These are phyloP conservation scores for Strigamia transsilvanica DNA, from an alignment of 2,888 invertebrate genomes.

Conservation along the genomic window DNA sequence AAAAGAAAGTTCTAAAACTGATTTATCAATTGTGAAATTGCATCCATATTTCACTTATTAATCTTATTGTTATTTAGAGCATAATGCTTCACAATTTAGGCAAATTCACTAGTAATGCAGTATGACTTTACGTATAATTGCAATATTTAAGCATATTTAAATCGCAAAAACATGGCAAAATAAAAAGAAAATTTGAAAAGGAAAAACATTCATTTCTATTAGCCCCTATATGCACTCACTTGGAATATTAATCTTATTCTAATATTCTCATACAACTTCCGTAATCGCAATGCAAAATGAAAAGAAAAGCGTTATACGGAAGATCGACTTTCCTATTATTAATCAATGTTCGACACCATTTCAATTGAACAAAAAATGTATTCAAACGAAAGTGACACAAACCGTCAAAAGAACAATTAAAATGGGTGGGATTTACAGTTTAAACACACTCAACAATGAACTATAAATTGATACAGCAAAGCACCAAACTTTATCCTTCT, in stretches of 20 bases:
- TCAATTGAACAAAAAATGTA: neutral
- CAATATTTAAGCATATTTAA: neutral
- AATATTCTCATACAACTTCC: neutral
- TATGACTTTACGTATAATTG: neutral
- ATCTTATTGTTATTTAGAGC: no score
- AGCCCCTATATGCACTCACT: constrained; percentile 4
- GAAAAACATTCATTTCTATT: neutral
- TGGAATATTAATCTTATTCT: neutral
- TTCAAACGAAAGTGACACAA: constrained; percentile 31
- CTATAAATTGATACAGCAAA: neutral
- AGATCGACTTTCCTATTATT: neutral
- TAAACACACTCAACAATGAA: neutral
- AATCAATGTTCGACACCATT: neutral
- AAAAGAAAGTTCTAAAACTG: no score
- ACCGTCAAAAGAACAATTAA: constrained; percentile 28
- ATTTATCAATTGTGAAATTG: no score
- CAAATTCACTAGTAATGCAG: no score
- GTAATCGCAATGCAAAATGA: neutral
- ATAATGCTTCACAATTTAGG: no score
- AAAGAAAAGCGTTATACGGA: constrained; percentile 1
- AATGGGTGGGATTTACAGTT: neutral
- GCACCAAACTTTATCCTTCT: neutral
- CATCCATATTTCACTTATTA: no score
- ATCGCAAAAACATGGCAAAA: neutral
- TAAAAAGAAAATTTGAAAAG: constrained; percentile 15